Evolutionary conservation across 2,113 vertebrate species (phyloP).

Genomic region (Oryzias celebensis): DNA sequence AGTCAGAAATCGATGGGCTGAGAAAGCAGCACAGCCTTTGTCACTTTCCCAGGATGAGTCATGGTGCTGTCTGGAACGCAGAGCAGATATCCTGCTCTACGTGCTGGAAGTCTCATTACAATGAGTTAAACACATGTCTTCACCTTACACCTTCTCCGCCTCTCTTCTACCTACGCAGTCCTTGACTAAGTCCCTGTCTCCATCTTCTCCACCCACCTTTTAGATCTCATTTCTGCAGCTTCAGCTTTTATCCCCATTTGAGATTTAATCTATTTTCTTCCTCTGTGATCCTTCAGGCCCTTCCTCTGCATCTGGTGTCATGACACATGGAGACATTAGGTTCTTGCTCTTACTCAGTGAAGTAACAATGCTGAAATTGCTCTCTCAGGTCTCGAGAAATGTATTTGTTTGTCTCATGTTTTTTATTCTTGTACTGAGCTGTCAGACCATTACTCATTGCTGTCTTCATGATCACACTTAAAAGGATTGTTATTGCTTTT

Average conservation of each 20-base stretch:
- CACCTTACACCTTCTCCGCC: constrained; percentile 8
- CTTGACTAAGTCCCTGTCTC: background rate
- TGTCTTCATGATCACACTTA: constrained; percentile 2
- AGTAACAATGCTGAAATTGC: background rate
- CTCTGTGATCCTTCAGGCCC: background rate
- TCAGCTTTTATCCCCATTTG: constrained; percentile 1
- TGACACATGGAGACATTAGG: constrained; percentile 13
- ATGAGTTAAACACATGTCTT: constrained; percentile 38
- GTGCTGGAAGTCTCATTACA: constrained; percentile 38
- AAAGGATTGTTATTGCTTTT: background rate
- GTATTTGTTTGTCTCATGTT: background rate
- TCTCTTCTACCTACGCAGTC: constrained; percentile 18
- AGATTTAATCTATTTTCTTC: constrained; percentile 14
- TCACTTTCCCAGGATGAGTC: constrained; percentile 35
- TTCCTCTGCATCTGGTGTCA: background rate
- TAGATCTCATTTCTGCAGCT: constrained; percentile 10
- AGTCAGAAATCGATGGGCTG: background rate
- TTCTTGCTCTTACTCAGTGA: constrained; percentile 6
- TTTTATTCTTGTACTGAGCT: background rate
- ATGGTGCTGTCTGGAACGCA: constrained; percentile 1
- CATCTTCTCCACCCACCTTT: constrained; percentile 6
- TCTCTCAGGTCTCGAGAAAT: background rate
- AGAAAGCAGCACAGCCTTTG: constrained; percentile 23
- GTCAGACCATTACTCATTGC: background rate
- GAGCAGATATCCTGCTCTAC: constrained; percentile 25